These are phyloP conservation scores for Thermophis baileyi DNA, from an alignment of 2,113 vertebrate genomes.

Conservation along the genomic window DNA sequence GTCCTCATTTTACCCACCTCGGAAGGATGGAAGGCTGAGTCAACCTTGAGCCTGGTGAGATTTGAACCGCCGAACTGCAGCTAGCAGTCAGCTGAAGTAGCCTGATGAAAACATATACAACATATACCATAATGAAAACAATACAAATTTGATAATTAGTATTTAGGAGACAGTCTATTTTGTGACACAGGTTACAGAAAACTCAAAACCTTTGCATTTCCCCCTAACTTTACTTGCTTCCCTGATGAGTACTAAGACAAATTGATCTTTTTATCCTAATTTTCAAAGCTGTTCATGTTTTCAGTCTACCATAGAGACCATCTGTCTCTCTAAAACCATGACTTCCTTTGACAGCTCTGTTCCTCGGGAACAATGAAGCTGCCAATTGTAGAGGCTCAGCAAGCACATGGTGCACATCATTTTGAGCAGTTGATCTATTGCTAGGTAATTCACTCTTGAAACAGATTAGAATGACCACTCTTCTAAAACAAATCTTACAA, in stretches of 20 bases:
- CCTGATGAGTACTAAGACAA: neutral
- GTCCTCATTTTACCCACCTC: too few species aligned
- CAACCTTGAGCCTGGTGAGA: too few species aligned
- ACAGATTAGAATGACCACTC: slow-evolving; percentile 24
- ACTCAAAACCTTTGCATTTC: slow-evolving; percentile 9
- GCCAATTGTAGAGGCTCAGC: slow-evolving; percentile 7
- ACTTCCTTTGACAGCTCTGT: slow-evolving; percentile 27
- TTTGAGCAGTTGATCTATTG: slow-evolving; percentile 14
- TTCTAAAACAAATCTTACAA: slow-evolving; percentile 22
- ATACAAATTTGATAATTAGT: slow-evolving; percentile 3
- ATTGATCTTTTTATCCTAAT: neutral
- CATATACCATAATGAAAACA: slow-evolving; percentile 19
- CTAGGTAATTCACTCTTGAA: slow-evolving; percentile 24
- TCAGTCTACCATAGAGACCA: slow-evolving; percentile 12
- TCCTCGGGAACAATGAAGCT: slow-evolving; percentile 9
- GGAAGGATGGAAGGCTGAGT: too few species aligned
- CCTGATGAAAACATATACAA: too few species aligned
- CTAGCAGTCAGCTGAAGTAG: too few species aligned
- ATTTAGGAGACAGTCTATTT: neutral
- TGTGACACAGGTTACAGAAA: slow-evolving; percentile 10
- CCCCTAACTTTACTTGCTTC: slow-evolving; percentile 21
- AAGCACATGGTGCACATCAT: neutral
- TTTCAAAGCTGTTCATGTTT: slow-evolving; percentile 42
- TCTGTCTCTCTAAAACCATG: slow-evolving; percentile 8
- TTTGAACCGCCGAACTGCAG: too few species aligned